These are phyloP conservation scores for Callimorpha dominula DNA, from an alignment of 2,888 invertebrate genomes.

Conservation along the genomic window DNA sequence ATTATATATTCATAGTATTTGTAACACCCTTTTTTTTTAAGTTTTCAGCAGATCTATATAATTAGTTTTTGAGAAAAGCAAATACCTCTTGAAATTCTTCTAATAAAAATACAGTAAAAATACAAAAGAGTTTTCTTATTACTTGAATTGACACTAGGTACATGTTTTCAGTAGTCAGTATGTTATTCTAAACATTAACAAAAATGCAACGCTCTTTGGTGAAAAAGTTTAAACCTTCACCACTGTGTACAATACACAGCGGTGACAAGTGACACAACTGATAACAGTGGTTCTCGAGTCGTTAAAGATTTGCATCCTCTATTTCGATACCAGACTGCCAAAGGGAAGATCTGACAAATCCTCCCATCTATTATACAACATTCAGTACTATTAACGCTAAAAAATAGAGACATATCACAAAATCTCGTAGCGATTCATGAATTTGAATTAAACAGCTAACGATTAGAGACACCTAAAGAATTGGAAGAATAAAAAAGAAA, in stretches of 20 bases:
- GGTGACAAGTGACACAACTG: neutral
- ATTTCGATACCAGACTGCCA: too few species aligned
- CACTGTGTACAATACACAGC: too few species aligned
- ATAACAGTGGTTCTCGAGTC: neutral
- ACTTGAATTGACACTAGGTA: too few species aligned
- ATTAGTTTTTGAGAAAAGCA: too few species aligned
- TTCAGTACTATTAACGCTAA: constrained; percentile 15
- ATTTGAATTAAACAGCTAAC: constrained; percentile 31
- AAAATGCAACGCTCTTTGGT: too few species aligned
- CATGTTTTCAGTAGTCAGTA: too few species aligned
- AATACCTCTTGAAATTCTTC: too few species aligned
- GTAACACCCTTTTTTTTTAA: constrained; percentile 28
- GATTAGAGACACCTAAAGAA: constrained; percentile 28
- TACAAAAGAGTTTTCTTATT: too few species aligned
- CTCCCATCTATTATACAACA: neutral
- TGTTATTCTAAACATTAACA: too few species aligned
- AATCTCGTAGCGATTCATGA: constrained; percentile 41
- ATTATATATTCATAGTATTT: constrained; percentile 28
- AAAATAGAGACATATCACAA: constrained; percentile 4
- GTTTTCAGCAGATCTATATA: constrained; percentile 19
- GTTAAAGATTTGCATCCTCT: neutral
- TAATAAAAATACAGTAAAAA: too few species aligned
- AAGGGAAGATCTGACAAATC: too few species aligned
- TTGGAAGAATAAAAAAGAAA: constrained; percentile 19
- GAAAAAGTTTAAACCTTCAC: too few species aligned